These are phyloP conservation scores for Sarcophaga carnaria DNA, from an alignment of 2,888 invertebrate species.

Conservation along the genomic window DNA sequence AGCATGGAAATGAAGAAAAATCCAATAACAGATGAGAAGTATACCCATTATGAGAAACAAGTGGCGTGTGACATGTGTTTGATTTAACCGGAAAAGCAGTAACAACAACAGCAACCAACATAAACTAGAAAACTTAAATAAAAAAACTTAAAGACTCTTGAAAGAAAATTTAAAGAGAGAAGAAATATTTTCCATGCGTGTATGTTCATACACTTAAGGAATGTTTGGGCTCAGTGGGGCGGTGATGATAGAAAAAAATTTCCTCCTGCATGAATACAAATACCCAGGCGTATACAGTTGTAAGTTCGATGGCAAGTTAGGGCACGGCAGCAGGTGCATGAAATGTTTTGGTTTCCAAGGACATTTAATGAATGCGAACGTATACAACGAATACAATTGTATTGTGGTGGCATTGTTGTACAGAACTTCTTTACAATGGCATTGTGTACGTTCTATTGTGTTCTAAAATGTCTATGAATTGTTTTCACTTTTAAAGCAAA, in stretches of 20 bases:
- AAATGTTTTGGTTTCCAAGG: slow-evolving; percentile 33
- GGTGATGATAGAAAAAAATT: neutral
- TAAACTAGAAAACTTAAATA: neutral
- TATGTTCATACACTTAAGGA: neutral
- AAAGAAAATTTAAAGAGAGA: neutral
- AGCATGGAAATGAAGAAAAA: neutral
- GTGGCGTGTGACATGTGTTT: slow-evolving; percentile 65
- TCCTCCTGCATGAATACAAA: neutral
- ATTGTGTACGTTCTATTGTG: slow-evolving; percentile 9
- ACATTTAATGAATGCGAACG: slow-evolving; percentile 2
- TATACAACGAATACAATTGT: neutral
- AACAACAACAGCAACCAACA: neutral
- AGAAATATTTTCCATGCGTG: neutral
- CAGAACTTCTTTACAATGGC: neutral
- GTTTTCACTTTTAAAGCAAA: slow-evolving; percentile 7
- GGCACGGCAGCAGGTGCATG: neutral
- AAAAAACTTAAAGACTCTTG: neutral
- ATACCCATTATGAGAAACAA: slow-evolving; percentile 34
- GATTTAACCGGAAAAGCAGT: slow-evolving; percentile 39
- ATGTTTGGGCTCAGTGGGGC: neutral
- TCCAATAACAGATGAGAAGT: neutral
- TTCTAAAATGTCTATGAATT: slow-evolving; percentile 42
- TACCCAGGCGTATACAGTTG: neutral
- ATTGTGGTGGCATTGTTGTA: neutral
- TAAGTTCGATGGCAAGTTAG: too few species aligned